phyloP scores from a whole-genome alignment of 1,140 invertebrate species.

The Cydia fagiglandana region DNA sequence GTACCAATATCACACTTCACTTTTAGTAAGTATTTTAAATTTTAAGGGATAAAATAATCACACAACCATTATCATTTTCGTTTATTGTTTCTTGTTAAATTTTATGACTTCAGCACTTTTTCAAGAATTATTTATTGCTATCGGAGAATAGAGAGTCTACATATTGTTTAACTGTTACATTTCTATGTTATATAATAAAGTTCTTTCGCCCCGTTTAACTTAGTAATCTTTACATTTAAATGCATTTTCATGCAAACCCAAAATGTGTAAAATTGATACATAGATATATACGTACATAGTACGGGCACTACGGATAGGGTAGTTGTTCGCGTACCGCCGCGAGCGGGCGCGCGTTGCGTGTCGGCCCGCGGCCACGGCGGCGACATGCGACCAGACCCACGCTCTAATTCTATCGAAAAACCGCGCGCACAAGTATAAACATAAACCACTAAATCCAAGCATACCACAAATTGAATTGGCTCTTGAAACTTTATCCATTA shows the following conservation, averaged over 20 bases:
- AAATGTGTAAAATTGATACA: background rate
- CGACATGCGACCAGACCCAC: constrained; percentile 40
- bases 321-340: constrained; percentile 41
- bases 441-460: constrained; percentile 27
- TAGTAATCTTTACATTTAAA: too few relatives aligned
- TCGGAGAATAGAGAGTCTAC: too few relatives aligned
- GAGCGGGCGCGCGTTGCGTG: constrained; percentile 47
- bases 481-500: background rate
- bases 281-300: background rate
- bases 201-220: too few relatives aligned
- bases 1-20: too few relatives aligned
- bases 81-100: too few relatives aligned
- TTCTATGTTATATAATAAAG: too few relatives aligned
- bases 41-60: too few relatives aligned
- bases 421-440: constrained; percentile 31
- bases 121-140: too few relatives aligned
- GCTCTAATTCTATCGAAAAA: constrained; percentile 13
- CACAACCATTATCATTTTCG: too few relatives aligned
- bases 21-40: too few relatives aligned
- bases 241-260: background rate
- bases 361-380: constrained; percentile 50
- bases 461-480: constrained; percentile 38
- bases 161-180: too few relatives aligned
- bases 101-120: too few relatives aligned
- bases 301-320: background rate